phyloP scores from a whole-genome alignment of 2,888 invertebrate species.

The Caenorhabditis imperialis region DNA sequence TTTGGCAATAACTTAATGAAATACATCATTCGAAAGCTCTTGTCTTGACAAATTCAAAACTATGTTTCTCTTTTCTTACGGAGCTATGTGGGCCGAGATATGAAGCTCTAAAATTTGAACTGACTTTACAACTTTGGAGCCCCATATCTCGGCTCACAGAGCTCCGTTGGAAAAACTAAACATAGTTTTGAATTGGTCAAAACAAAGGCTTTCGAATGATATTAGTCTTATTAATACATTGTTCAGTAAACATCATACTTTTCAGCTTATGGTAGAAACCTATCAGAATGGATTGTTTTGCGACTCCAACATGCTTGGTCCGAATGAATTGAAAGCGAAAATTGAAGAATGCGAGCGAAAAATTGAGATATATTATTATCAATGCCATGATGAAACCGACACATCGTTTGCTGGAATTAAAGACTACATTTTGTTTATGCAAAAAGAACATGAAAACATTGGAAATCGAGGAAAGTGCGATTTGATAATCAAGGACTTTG shows the following conservation, averaged over 20 bases:
- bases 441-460: neutral
- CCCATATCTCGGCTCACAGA: no score
- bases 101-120: no score
- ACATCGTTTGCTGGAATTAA: neutral
- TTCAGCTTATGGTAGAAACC: conserved; percentile 4
- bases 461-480: neutral
- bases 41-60: no score
- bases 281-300: conserved; percentile 7
- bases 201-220: no score
- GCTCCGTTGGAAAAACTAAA: no score
- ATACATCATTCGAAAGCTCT: no score
- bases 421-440: neutral
- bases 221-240: no score
- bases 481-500: neutral
- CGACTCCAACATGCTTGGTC: neutral
- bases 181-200: no score
- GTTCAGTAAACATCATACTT: neutral
- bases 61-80: no score
- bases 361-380: neutral
- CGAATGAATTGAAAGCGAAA: neutral
- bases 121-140: no score
- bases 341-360: neutral
- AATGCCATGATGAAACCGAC: neutral
- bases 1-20: no score
- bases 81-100: no score